Conservation (phyloP, 2,797 vertebrate genomes). For the Gouania willdenowi region DNA sequence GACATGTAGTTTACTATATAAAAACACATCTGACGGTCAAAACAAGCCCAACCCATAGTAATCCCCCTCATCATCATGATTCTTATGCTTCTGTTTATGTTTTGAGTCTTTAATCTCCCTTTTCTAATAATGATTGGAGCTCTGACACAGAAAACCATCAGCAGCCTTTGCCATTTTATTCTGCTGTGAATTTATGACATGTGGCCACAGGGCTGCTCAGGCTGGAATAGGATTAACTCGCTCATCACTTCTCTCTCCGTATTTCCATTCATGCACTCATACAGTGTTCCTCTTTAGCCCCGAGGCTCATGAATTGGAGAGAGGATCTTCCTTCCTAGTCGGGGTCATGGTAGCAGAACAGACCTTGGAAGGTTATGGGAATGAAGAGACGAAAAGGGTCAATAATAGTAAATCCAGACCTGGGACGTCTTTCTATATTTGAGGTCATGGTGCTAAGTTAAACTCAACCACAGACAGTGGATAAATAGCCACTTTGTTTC, state of each 20-base stretch:
- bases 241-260: conserved; percentile 2
- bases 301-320: conserved; percentile 28
- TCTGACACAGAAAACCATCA: background rate
- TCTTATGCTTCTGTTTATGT: background rate
- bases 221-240: background rate
- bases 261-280: conserved; percentile 13
- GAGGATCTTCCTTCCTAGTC: conserved; percentile 28
- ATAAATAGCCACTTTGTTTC: conserved; percentile 35
- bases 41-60: background rate
- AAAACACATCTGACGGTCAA: background rate
- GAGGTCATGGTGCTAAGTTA: conserved; percentile 5
- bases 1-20: background rate
- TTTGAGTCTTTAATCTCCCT: background rate
- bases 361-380: conserved; percentile 55
- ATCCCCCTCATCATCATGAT: background rate
- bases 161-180: too few species aligned
- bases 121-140: background rate
- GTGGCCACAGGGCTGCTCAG: background rate
- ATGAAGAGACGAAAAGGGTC: conserved; percentile 31
- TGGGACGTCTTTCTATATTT: background rate
- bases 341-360: conserved; percentile 40
- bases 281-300: conserved; percentile 11
- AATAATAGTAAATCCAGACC: conserved; percentile 9
- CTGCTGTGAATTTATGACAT: conserved; percentile 5
- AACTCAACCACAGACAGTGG: conserved; percentile 11